Percentiles rank a stretch among this genome's conserved stretches.
Evolutionary conservation across 2,888 invertebrate genomes (phyloP).

Genomic region (Chrysolina oricalcia): DNA sequence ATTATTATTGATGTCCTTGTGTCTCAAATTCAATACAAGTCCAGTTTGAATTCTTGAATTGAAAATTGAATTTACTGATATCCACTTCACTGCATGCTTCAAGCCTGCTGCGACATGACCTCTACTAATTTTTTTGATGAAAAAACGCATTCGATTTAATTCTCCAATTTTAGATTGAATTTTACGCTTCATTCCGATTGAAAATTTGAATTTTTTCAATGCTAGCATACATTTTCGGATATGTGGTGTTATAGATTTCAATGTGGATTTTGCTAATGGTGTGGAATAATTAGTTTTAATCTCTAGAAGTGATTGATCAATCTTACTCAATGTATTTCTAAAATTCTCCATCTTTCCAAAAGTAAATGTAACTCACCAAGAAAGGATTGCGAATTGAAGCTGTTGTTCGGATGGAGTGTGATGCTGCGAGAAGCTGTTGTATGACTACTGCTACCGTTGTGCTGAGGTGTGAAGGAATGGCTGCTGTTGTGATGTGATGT

Average conservation of each 20-base stretch:
- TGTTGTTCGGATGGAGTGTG: neutral
- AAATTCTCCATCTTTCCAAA: neutral
- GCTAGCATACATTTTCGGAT: neutral
- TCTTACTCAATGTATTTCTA: neutral
- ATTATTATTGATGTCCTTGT: slow-evolving; percentile 30
- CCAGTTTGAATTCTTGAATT: slow-evolving; percentile 32
- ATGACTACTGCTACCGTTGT: too few species aligned
- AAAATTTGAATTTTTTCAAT: neutral
- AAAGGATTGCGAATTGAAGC: neutral
- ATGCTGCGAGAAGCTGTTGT: neutral
- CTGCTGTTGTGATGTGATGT: neutral
- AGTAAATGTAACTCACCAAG: too few species aligned
- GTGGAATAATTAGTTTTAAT: neutral
- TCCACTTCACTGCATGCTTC: neutral
- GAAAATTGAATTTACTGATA: slow-evolving; percentile 1
- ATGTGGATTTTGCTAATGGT: neutral
- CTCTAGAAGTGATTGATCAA: neutral
- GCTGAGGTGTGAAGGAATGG: too few species aligned
- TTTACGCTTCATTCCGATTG: too few species aligned
- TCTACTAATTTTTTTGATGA: neutral
- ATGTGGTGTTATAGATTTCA: neutral
- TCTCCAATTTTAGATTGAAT: neutral
- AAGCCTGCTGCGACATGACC: neutral
- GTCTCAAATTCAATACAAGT: slow-evolving; percentile 30
- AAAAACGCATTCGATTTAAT: neutral